Evolutionary conservation across 2,797 vertebrate genomes (phyloP), one percentile per base, ranked within the genome.

Genomic region (Philypnodon macrostomus): DNA sequence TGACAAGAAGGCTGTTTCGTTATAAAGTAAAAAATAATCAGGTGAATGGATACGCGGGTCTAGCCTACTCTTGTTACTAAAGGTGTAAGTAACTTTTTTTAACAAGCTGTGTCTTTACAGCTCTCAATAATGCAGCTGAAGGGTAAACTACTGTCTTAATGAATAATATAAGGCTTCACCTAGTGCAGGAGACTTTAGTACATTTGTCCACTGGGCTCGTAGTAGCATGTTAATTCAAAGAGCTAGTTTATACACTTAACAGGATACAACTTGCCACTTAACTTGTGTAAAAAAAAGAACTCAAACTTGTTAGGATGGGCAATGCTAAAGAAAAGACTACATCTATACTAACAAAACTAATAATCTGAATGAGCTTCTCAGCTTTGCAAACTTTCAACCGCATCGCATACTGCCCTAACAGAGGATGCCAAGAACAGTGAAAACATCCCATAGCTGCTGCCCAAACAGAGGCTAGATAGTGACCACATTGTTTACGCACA

Each of bases 81-180:
- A 46, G 39, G 27, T 70, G 47, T 80, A 79, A 86, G 54, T 75
- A 63, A 69, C 53, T 63, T 67, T 79, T 77, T 27, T 19, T 53
- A 67, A 74, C 56, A 75, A 64, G 58, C 38, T 50, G 37, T 42
- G 66, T 67, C 65, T 80, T 79, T 63, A 60, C 49, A 70, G 48
- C 15, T 52, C 39, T 87, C 56, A 81, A 80, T 77, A 81, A 85
- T 77, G 77, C 51, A 81, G 52, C 63, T 53, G 58, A 69, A 54
- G 16, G 35, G 39, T 74, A 58, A 78, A 80, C 65, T 59, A 69
- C 62, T 51, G 47, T 27, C 42, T 39, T 77, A 49, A 83, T 84
- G 4, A 85, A 86, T 86, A 48, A 82, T 70, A 49, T 32, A 86
- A 67, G 45, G 37, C 32, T 55, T 67, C 52, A 77, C 47, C 48